Evolutionary conservation across 2,113 vertebrate species (phyloP), one percentile per base, ranked within the genome.

Genomic region (Macquaria australasica): DNA sequence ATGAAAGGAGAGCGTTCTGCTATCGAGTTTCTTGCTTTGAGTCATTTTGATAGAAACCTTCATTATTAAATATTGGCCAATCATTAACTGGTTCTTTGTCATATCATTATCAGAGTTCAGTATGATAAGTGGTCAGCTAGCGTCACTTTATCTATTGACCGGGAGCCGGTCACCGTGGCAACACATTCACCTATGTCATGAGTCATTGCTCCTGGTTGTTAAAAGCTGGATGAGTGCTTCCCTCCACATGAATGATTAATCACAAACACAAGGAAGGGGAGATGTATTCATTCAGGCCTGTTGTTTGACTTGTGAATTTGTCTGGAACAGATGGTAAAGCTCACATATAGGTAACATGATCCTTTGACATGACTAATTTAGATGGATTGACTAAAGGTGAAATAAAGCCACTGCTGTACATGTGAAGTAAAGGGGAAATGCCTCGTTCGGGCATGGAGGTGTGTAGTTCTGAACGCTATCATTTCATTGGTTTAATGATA

Each of bases 161-260:
- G 2, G 37, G 9, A 79, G n/a, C 48, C 7, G 66, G 79, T 91
- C 64, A 71, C 88, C 75, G 20, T 77, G 73, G 87, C 51, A 73
- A 89, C 80, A 10, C 78, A 45, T 60, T 62, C 73, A 31, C 76
- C 23, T 63, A 6, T 72, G 73, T 70, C 71, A 73, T 63, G 73
- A 88, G 77, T 80, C 78, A 75, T 8, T 69, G 79, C 72, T 43
- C 56, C 74, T 79, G 64, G 56, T 43, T 71, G 83, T 76, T 85
- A 66, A 73, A 77, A 83, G 77, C 87, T 73, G 45, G 63, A 60
- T 53, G 73, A 77, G 51, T 69, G 75, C 89, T 82, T 83, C 39
- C 41, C 43, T 86, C 41, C 68, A 78, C 82, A 88, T 92, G 50
- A 92, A 93, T 91, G 63, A 93, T 93, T 92, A 79, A 93, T 88